Evolutionary conservation across 2,113 vertebrate genomes (phyloP).

Genomic region (Chlorodrepanis virens): DNA sequence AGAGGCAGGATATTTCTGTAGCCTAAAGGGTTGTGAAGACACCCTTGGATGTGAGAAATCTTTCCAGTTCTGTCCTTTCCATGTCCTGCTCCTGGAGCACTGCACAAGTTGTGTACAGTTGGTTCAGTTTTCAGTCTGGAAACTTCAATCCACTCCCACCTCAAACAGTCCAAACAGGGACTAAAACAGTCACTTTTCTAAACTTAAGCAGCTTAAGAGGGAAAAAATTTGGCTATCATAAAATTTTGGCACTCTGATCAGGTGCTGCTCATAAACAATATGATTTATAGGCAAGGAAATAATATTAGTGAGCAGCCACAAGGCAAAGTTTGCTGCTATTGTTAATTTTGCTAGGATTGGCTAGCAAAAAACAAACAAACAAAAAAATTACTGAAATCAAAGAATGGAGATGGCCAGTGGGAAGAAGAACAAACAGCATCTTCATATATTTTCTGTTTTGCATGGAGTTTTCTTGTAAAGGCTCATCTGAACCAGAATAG

Average conservation of each 20-base stretch:
- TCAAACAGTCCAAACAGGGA: background rate
- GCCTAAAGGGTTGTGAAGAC: background rate
- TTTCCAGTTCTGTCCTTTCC: background rate
- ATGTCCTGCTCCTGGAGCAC: background rate
- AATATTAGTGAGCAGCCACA: background rate
- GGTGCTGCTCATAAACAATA: background rate
- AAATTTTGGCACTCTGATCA: background rate
- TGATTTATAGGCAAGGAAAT: background rate
- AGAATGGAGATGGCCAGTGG: background rate
- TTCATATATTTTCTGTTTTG: background rate
- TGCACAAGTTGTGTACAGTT: rapidly evolving
- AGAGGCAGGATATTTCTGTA: background rate
- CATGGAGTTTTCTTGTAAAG: background rate
- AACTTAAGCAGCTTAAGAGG: background rate
- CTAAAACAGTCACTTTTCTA: background rate
- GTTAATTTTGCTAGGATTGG: background rate
- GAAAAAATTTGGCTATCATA: background rate
- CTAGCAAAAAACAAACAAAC: background rate
- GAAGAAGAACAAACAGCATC: background rate
- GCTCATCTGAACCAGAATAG: background rate
- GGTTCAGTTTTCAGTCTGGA: background rate
- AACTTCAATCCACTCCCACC: background rate
- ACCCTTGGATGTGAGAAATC: background rate
- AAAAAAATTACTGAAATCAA: background rate
- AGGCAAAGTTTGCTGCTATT: background rate